Base-by-base conservation (phyloP, 2,113 vertebrate genomes). In the Chaenocephalus aceratus region DNA sequence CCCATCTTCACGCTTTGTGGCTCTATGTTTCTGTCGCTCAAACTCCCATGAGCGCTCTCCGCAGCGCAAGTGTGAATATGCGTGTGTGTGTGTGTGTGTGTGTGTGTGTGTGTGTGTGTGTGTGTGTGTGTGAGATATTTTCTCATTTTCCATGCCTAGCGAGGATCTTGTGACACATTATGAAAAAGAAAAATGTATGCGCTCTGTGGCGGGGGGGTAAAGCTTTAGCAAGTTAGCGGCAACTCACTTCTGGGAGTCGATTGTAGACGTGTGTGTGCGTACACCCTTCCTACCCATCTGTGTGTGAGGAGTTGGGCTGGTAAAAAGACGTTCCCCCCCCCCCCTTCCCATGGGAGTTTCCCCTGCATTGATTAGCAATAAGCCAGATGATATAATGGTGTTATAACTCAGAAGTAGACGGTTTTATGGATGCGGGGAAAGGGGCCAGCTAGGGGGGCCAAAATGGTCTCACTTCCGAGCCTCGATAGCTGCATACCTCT, bases 301-400 rank as follows among this genome's bases (percentile, higher is more conserved):
- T 65, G 66, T 77, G 75, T 44, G 60, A 64, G 56, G 62, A 72
- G 36, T 21, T 51, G 46, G 54, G 63, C 14, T 4, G 18, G 51
- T 77, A 78, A 83, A 80, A 16, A 61, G 56, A 77, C 66, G 44
- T 71, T 49, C 53, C 11, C 48, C 26, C n/a, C 69, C 64, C 75
- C 58, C 64, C 48, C 23, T 45, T 5, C 54, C 30, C 71, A 69
- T 75, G 89, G 89, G 88, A 86, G 80, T 88, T 88, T 79, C 87
- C 87, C 74, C 60, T 84, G 87, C 88, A 90, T 92, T 91, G 89
- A 92, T 94, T 93, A 94, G 91, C 85, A 91, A 94, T 93, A 91
- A 89, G 84, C 78, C 89, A 82, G 87, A 91, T 81, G 78, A 88
- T 92, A 87, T 89, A 93, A 92, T 91, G 72, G 87, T 78, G 82